phyloP scores from a whole-genome alignment of 2,797 vertebrate species.

The Pampus argenteus region DNA sequence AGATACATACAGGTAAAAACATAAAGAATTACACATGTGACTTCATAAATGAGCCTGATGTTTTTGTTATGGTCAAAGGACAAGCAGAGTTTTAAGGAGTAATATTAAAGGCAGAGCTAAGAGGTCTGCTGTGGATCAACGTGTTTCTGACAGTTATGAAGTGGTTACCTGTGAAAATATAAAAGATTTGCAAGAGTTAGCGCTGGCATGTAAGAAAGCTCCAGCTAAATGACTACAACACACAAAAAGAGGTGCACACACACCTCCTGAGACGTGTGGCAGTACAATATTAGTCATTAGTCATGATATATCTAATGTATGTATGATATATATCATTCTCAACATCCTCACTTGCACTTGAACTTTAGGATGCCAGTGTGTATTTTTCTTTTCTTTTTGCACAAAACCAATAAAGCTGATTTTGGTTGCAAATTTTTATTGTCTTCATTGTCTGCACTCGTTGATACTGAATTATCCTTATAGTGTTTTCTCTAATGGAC shows the following conservation, averaged over 20 bases:
- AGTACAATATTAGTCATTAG: no score
- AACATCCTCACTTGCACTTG: not conserved
- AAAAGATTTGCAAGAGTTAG: not conserved
- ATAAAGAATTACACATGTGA: not conserved
- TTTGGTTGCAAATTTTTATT: not conserved
- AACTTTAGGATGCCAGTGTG: no score
- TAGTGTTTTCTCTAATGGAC: not conserved
- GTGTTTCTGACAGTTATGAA: not conserved
- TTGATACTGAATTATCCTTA: no score
- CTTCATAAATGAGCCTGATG: not conserved
- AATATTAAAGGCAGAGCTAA: not conserved
- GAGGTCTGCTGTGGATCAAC: not conserved
- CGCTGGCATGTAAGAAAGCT: not conserved
- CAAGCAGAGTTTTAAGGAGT: not conserved
- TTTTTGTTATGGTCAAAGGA: not conserved
- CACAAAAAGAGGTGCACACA: not conserved
- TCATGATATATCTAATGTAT: not conserved
- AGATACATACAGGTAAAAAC: no score
- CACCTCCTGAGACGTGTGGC: no score
- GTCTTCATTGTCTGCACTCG: no score
- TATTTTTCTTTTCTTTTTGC: not conserved
- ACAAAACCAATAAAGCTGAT: not conserved
- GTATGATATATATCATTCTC: not conserved
- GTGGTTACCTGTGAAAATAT: not conserved
- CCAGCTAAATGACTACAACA: not conserved